These are phyloP conservation scores for Scaptodrosophila latifasciaeformis DNA, from an alignment of 2,888 invertebrate species.

Conservation along the genomic window DNA sequence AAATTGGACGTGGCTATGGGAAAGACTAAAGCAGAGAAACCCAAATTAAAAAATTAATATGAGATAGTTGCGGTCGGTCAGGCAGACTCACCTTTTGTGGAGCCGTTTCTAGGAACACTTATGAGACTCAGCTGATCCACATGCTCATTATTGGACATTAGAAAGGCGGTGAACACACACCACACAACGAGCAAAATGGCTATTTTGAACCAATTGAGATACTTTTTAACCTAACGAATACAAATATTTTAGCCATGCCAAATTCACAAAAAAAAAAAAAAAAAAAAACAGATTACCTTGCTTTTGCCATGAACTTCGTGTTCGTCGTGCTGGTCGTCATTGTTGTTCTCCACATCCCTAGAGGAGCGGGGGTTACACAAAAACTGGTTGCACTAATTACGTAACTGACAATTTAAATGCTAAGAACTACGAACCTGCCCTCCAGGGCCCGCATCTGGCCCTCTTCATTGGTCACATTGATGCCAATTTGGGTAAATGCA, in stretches of 20 bases:
- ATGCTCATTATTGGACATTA: conserved; percentile 83
- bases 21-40: conserved; percentile 49
- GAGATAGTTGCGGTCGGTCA: too few relatives aligned
- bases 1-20: conserved; percentile 68
- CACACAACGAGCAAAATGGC: conserved; percentile 79
- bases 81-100: conserved; percentile 46
- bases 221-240: conserved; percentile 55
- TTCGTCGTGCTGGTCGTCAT: conserved; percentile 71
- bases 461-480: conserved; percentile 74
- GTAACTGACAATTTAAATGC: conserved; percentile 53
- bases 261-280: background rate
- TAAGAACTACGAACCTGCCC: conserved; percentile 68
- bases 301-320: conserved; percentile 55
- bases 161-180: conserved; percentile 81
- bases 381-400: conserved; percentile 70
- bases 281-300: conserved; percentile 35
- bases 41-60: background rate
- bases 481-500: conserved; percentile 69
- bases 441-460: conserved; percentile 71
- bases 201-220: conserved; percentile 75
- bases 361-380: conserved; percentile 53
- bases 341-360: conserved; percentile 71
- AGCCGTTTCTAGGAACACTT: conserved; percentile 75
- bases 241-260: background rate
- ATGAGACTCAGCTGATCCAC: conserved; percentile 79